phyloP scores from a whole-genome alignment of 2,888 invertebrate genomes.

The Volucella bombylans region DNA sequence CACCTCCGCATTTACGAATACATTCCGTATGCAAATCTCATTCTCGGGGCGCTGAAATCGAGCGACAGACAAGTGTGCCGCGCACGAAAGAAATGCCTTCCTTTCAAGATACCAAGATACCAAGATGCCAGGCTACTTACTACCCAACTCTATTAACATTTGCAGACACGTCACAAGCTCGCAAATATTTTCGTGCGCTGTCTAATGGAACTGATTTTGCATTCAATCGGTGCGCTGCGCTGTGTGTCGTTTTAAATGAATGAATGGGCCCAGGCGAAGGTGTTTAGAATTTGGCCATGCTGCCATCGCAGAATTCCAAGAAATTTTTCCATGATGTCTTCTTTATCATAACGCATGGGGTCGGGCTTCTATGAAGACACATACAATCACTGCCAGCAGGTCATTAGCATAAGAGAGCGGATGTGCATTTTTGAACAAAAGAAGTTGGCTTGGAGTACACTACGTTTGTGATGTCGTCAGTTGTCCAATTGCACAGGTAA shows the following conservation, averaged over 20 bases:
- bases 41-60: constrained; percentile 65
- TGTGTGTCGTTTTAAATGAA: constrained; percentile 68
- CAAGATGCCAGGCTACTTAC: background rate
- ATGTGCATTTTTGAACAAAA: constrained; percentile 65
- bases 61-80: constrained; percentile 72
- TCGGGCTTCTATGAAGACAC: constrained; percentile 42
- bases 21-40: constrained; percentile 54
- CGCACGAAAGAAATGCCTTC: constrained; percentile 32
- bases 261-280: constrained; percentile 55
- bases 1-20: constrained; percentile 36
- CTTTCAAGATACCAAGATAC: constrained; percentile 12
- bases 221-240: constrained; percentile 57
- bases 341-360: constrained; percentile 70
- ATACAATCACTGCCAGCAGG: constrained; percentile 19
- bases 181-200: constrained; percentile 5
- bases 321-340: constrained; percentile 63
- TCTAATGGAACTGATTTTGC: constrained; percentile 70
- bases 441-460: constrained; percentile 34
- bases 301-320: constrained; percentile 71
- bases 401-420: constrained; percentile 71
- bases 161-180: constrained; percentile 15
- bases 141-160: constrained; percentile 59
- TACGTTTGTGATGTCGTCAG: constrained; percentile 13
- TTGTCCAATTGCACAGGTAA: constrained; percentile 3
- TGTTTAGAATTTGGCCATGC: constrained; percentile 72